Evolutionary conservation across 2,888 invertebrate genomes (phyloP).

Genomic region (Stenoptilia bipunctidactyla): DNA sequence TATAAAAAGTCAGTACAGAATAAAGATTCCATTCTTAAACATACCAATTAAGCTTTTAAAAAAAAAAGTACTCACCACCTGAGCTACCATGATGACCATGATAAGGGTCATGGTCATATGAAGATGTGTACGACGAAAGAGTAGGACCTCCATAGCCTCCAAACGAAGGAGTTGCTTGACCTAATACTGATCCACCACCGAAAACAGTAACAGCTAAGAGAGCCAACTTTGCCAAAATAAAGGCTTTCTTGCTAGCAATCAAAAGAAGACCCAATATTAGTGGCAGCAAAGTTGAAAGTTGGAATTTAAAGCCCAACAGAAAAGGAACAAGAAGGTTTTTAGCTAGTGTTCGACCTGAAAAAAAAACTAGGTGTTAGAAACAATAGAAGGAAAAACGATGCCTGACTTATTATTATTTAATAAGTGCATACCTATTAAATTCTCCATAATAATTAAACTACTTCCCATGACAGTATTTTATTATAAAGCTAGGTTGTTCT

Average conservation of each 20-base stretch:
- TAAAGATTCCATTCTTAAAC: too few relatives aligned
- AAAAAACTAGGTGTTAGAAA: too few relatives aligned
- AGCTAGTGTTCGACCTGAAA: slow-evolving; percentile 79
- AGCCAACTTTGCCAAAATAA: slow-evolving; percentile 81
- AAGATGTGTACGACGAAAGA: slow-evolving; percentile 41
- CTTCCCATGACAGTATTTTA: too few relatives aligned
- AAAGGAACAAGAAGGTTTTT: slow-evolving; percentile 82
- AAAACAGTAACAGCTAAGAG: slow-evolving; percentile 78
- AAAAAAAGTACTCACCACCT: slow-evolving; percentile 39
- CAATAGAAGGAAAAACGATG: too few relatives aligned
- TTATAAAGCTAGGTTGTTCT: too few relatives aligned
- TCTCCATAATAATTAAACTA: too few relatives aligned
- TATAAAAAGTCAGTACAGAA: too few relatives aligned
- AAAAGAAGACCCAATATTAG: slow-evolving; percentile 78
- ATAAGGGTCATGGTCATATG: slow-evolving; percentile 26
- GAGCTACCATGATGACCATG: slow-evolving; percentile 44
- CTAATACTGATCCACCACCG: slow-evolving; percentile 66
- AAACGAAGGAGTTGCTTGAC: slow-evolving; percentile 33
- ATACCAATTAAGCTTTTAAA: too few relatives aligned
- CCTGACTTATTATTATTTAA: too few relatives aligned
- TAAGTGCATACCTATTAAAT: too few relatives aligned
- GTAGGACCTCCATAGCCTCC: slow-evolving; percentile 21
- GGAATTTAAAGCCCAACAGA: slow-evolving; percentile 84
- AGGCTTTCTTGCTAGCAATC: slow-evolving; percentile 82
- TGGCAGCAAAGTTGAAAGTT: slow-evolving; percentile 80